Percentiles rank a stretch among this genome's conserved stretches.
Conservation (phyloP, 2,113 vertebrate species). For the Etia nguti region DNA sequence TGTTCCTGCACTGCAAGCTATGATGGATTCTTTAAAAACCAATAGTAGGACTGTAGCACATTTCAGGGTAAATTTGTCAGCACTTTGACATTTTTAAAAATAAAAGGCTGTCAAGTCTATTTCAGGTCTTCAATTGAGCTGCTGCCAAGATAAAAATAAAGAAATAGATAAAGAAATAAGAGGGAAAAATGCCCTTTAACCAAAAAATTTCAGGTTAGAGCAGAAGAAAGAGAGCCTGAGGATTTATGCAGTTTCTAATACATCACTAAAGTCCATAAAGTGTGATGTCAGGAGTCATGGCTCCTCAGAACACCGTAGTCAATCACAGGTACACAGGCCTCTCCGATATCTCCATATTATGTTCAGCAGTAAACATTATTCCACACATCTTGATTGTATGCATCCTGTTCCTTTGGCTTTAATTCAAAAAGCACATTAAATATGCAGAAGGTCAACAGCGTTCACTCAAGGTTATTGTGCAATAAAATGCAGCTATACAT, state of each 20-base stretch:
- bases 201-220: constrained; percentile 26
- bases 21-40: constrained; percentile 60
- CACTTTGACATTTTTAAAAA: constrained; percentile 60
- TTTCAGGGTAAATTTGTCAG: constrained; percentile 68
- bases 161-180: neutral
- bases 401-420: neutral
- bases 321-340: constrained; percentile 38
- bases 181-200: constrained; percentile 30
- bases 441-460: neutral
- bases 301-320: constrained; percentile 33
- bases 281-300: constrained; percentile 50
- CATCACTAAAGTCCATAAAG: constrained; percentile 33
- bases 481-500: neutral
- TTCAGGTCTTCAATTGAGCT: constrained; percentile 42
- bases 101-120: constrained; percentile 65
- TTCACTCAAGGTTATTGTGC: neutral
- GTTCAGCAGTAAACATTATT: neutral
- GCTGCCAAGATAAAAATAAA: constrained; percentile 1
- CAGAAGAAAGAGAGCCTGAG: constrained; percentile 15
- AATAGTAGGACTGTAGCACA: constrained; percentile 45
- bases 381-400: neutral
- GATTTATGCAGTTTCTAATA: constrained; percentile 28
- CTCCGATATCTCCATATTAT: neutral
- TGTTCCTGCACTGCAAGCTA: constrained; percentile 11
- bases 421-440: neutral